A percentile compares a stretch with the other conserved stretches of the same genome.
These are phyloP conservation scores for Gila robusta DNA, from an alignment of 2,797 vertebrate genomes.

Conservation along the genomic window DNA sequence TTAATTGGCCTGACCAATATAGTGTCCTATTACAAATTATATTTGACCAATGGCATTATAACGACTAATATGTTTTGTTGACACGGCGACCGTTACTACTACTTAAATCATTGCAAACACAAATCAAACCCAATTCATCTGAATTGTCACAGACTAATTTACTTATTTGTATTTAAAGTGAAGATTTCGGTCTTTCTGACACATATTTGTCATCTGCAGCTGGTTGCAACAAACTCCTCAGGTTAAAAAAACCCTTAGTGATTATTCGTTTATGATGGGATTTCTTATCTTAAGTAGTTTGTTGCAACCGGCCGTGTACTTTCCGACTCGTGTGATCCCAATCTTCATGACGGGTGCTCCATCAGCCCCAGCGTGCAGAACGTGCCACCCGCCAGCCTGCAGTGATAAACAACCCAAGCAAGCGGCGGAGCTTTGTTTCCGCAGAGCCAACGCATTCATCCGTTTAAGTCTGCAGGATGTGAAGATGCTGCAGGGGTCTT, in stretches of 20 bases:
- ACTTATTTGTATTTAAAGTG: constrained; percentile 43
- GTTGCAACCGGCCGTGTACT: constrained; percentile 23
- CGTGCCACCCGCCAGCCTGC: constrained; percentile 41
- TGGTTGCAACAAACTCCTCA: background rate
- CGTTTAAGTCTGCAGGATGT: constrained; percentile 48
- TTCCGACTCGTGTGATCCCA: constrained; percentile 19
- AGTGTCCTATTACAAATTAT: too few species aligned
- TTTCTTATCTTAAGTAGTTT: constrained; percentile 9
- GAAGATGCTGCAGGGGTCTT: constrained; percentile 49
- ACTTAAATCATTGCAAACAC: background rate
- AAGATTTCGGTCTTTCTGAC: constrained; percentile 35
- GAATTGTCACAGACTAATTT: background rate
- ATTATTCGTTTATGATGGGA: constrained; percentile 17
- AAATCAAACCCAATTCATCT: background rate
- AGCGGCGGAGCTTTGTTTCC: constrained; percentile 36
- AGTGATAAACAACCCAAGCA: constrained; percentile 42
- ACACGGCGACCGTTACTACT: background rate
- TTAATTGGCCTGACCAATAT: background rate
- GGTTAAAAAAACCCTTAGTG: background rate
- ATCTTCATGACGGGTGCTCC: constrained; percentile 35
- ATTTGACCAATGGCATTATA: background rate
- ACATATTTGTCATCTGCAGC: constrained; percentile 28
- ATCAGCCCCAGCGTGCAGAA: constrained; percentile 39
- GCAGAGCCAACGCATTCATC: constrained; percentile 37
- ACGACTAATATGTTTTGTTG: background rate